A percentile compares a stretch with the other conserved stretches of the same genome.
phyloP scores from a whole-genome alignment of 2,888 invertebrate species.

The Osedax frankpressi region DNA sequence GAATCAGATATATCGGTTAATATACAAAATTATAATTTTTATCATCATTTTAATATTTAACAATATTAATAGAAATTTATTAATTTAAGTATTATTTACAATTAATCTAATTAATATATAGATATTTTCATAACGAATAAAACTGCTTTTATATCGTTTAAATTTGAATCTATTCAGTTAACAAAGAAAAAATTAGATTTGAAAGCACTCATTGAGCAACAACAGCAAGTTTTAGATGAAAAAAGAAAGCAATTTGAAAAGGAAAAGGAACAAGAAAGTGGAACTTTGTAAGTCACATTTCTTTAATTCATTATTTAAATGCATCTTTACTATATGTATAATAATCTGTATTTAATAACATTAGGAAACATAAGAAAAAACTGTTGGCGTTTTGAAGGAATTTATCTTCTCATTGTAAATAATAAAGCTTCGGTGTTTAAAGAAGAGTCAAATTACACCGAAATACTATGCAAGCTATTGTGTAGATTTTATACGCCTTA shows the following conservation, averaged over 20 bases:
- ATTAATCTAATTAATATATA: no score
- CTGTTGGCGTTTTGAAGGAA: neutral
- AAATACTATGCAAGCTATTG: no score
- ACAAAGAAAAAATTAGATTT: neutral
- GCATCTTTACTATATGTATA: neutral
- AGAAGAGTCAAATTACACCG: no score
- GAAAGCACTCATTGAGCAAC: neutral
- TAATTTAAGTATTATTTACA: no score
- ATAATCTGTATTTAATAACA: neutral
- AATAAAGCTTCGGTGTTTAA: no score
- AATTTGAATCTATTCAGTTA: neutral
- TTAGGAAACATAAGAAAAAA: neutral
- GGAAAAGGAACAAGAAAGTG: neutral
- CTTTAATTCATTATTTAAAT: neutral
- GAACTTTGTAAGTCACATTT: neutral
- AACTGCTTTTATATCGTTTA: no score
- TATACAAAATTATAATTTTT: no score
- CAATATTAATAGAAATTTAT: no score
- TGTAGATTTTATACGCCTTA: no score
- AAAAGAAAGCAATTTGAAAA: neutral
- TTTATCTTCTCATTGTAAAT: no score
- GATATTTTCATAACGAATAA: no score
- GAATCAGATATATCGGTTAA: slow-evolving; percentile 66
- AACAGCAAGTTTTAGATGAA: neutral
- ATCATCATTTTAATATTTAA: no score